Evolutionary conservation across 1,140 invertebrate genomes (phyloP).

Genomic region (Pogonomyrmex californicus): DNA sequence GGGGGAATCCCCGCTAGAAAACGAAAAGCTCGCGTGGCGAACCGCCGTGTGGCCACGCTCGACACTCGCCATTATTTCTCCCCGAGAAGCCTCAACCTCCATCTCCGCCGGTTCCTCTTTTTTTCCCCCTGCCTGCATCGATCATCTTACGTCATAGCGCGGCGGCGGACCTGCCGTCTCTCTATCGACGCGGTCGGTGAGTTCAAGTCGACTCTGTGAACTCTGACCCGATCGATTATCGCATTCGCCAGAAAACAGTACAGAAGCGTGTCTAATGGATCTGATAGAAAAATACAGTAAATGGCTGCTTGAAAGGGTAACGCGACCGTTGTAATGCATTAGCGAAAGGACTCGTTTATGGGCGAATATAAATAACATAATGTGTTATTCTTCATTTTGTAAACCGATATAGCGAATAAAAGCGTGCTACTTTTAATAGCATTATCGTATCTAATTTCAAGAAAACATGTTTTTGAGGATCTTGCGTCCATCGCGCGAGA

Average conservation of each 20-base stretch:
- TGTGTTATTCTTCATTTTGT: constrained; percentile 58
- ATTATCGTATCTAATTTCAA: constrained; percentile 64
- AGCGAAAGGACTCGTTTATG: constrained; percentile 41
- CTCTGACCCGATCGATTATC: constrained; percentile 48
- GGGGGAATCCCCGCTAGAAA: constrained; percentile 76
- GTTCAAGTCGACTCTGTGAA: constrained; percentile 10
- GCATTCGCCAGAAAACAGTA: background rate
- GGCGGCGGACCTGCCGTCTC: constrained; percentile 43
- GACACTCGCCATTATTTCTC: constrained; percentile 84
- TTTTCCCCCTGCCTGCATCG: constrained; percentile 26
- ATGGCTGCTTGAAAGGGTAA: constrained; percentile 43
- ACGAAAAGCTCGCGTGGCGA: constrained; percentile 85
- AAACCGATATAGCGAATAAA: constrained; percentile 41
- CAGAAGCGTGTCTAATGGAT: constrained; percentile 53
- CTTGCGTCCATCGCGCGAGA: background rate
- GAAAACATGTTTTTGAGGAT: constrained; percentile 29
- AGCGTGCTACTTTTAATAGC: constrained; percentile 31
- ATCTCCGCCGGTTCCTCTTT: constrained; percentile 22
- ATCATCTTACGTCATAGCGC: constrained; percentile 51
- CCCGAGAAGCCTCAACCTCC: constrained; percentile 56
- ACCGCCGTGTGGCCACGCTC: constrained; percentile 85
- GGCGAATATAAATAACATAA: constrained; percentile 61
- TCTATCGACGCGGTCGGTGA: background rate
- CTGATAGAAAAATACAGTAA: constrained; percentile 58
- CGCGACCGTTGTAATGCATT: constrained; percentile 53